These are phyloP conservation scores for Acanthurus leucopareius DNA, from an alignment of 2,797 vertebrate species.

Conservation along the genomic window DNA sequence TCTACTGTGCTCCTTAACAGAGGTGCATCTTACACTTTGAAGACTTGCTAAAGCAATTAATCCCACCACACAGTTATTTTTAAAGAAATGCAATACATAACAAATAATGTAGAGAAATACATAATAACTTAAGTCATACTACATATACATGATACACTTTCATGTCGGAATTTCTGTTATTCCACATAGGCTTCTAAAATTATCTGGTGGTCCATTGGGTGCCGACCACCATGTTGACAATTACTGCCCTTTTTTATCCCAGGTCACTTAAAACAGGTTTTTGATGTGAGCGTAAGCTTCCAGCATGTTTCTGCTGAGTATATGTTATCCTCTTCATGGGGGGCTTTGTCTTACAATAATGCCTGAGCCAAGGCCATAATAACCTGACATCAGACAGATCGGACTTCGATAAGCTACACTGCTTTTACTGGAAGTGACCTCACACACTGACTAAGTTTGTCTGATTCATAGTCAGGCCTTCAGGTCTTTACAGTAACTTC, in stretches of 20 bases:
- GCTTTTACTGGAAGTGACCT: slow-evolving; percentile 23
- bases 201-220: not conserved
- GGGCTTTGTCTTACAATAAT: not conserved
- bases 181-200: not conserved
- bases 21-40: not conserved
- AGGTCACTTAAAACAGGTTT: not conserved
- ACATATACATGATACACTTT: not conserved
- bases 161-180: not conserved
- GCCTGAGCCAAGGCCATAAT: not conserved
- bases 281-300: not conserved
- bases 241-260: not conserved
- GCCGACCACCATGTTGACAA: not conserved
- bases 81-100: not conserved
- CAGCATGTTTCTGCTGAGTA: slow-evolving; percentile 2
- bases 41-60: not conserved
- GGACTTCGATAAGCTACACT: not conserved
- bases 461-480: slow-evolving; percentile 9
- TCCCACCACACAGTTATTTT: not conserved
- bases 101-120: not conserved
- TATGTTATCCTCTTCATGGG: not conserved
- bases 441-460: slow-evolving; percentile 5
- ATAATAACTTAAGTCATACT: no score
- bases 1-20: not conserved
- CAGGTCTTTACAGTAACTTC: not conserved
- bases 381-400: not conserved